Evolutionary conservation across 2,113 vertebrate genomes (phyloP).

Genomic region (Apodemus speciosus): DNA sequence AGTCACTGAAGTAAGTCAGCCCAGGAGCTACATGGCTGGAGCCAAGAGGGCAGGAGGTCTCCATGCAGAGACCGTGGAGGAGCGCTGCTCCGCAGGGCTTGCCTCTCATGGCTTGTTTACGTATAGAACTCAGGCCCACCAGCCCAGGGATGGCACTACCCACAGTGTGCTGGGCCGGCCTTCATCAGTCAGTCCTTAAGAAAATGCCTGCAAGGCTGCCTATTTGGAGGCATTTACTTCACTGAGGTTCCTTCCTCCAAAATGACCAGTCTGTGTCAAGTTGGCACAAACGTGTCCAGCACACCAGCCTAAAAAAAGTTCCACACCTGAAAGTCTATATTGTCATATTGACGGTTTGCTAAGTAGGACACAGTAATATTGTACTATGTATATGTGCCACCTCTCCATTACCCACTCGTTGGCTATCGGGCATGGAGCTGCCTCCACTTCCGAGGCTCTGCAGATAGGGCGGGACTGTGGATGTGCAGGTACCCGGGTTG

Average conservation of each 20-base stretch:
- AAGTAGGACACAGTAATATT: neutral
- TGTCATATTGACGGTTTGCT: neutral
- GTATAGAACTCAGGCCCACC: neutral
- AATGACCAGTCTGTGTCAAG: neutral
- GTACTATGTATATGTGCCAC: too few species aligned
- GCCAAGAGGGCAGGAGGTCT: neutral
- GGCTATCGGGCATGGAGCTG: too few species aligned
- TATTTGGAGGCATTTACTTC: neutral
- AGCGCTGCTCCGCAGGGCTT: neutral
- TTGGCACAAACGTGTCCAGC: neutral
- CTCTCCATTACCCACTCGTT: too few species aligned
- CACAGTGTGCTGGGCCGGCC: neutral
- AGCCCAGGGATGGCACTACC: neutral
- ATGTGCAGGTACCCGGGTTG: too few species aligned
- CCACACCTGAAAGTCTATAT: neutral
- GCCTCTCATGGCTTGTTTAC: neutral
- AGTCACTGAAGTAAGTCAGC: neutral
- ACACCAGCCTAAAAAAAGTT: neutral
- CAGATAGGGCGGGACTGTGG: too few species aligned
- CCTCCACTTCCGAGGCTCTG: too few species aligned
- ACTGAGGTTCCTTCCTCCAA: neutral
- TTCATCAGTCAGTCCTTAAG: neutral
- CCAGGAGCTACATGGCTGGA: neutral
- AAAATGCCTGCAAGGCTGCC: neutral
- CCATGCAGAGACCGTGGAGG: neutral